Evolutionary conservation across 1,140 invertebrate species (phyloP).

Genomic region (Pachyrhynchus sulphureomaculatus): DNA sequence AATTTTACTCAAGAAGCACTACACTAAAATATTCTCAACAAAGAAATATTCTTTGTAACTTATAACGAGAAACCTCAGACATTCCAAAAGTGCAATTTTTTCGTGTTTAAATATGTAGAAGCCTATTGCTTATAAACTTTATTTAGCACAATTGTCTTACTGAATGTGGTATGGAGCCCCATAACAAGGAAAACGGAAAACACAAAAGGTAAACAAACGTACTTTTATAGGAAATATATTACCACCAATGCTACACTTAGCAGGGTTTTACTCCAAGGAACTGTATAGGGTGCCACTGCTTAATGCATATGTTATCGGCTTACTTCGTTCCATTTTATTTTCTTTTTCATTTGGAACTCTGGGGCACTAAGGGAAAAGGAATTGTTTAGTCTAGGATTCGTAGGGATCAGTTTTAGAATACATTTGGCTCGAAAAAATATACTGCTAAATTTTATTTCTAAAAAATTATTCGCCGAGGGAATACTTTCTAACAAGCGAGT

Average conservation of each 20-base stretch:
- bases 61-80: no score
- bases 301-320: conserved; percentile 27
- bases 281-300: conserved; percentile 20
- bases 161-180: not conserved
- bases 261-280: conserved; percentile 21
- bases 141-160: conserved; percentile 13
- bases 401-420: not conserved
- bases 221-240: conserved; percentile 23
- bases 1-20: no score
- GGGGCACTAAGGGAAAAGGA: conserved; percentile 15
- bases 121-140: conserved; percentile 15
- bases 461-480: no score
- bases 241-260: conserved; percentile 20
- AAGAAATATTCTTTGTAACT: no score
- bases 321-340: conserved; percentile 23
- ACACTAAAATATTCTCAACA: no score
- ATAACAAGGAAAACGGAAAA: conserved; percentile 13
- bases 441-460: no score
- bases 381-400: conserved; percentile 18
- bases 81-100: no score
- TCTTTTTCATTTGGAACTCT: conserved; percentile 17
- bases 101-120: not conserved
- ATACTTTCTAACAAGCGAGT: no score
- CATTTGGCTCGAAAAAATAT: no score
- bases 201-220: conserved; percentile 18